Percentiles rank a stretch among this genome's conserved stretches.
phyloP scores from a whole-genome alignment of 2,888 invertebrate genomes.

The Polyommatus iphigenia region DNA sequence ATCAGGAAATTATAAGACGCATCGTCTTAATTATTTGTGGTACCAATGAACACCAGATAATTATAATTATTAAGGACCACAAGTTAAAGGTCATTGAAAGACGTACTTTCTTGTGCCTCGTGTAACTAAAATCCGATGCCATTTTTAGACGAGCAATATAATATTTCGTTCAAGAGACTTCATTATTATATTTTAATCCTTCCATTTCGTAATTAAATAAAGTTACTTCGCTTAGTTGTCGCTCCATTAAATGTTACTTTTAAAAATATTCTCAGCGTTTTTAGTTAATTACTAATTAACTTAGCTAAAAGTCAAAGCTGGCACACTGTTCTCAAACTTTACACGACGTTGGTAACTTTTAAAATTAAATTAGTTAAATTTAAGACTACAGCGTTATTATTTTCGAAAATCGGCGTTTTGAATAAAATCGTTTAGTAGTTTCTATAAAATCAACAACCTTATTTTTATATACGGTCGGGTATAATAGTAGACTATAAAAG shows the following conservation, averaged over 20 bases:
- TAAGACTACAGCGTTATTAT: too few relatives aligned
- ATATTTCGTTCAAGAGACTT: too few relatives aligned
- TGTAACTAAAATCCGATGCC: neutral
- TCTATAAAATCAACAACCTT: too few relatives aligned
- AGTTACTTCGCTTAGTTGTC: neutral
- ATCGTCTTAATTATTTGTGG: too few relatives aligned
- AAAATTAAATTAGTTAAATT: neutral
- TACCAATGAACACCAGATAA: too few relatives aligned
- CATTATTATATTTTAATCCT: neutral
- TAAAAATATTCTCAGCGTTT: neutral
- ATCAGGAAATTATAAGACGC: too few relatives aligned
- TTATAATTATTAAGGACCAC: too few relatives aligned
- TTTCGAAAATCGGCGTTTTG: too few relatives aligned
- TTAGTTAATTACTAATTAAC: neutral
- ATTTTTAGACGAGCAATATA: neutral
- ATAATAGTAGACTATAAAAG: too few relatives aligned
- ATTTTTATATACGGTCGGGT: too few relatives aligned
- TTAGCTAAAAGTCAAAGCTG: neutral
- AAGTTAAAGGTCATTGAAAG: too few relatives aligned
- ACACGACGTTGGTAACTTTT: neutral
- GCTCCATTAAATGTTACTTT: constrained; percentile 3
- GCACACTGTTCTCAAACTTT: neutral
- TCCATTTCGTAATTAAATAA: neutral
- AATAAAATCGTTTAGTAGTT: too few relatives aligned
- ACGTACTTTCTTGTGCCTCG: neutral